These are phyloP conservation scores for Dascillus cervinus DNA, from an alignment of 2,888 invertebrate species.

Conservation along the genomic window DNA sequence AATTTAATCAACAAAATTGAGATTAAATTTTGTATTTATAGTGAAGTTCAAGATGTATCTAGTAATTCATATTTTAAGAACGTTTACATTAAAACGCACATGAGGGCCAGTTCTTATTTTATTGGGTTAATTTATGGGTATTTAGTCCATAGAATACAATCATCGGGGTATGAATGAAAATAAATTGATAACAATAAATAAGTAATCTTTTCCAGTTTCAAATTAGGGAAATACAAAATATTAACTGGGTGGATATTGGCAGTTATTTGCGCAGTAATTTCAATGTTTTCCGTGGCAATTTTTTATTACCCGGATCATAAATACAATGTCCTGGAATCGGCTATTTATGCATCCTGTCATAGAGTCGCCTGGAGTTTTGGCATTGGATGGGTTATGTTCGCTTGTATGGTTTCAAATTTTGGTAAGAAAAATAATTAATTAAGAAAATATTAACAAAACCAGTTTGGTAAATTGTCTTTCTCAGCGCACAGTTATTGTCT, in stretches of 20 bases:
- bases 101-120: constrained; percentile 63
- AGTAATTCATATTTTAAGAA: constrained; percentile 56
- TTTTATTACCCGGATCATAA: constrained; percentile 58
- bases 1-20: constrained; percentile 16
- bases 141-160: constrained; percentile 55
- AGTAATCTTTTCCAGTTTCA: constrained; percentile 27
- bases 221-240: constrained; percentile 29
- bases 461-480: background rate
- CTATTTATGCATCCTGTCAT: constrained; percentile 58
- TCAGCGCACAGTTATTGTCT: background rate
- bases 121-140: constrained; percentile 61
- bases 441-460: background rate
- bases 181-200: no score
- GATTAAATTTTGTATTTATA: constrained; percentile 35
- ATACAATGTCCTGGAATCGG: constrained; percentile 52
- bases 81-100: constrained; percentile 66
- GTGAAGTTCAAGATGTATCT: constrained; percentile 58
- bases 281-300: constrained; percentile 54
- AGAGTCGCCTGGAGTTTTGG: constrained; percentile 61
- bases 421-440: constrained; percentile 42
- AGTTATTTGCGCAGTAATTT: constrained; percentile 43
- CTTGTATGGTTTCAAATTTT: constrained; percentile 59
- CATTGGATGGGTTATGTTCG: constrained; percentile 59
- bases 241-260: constrained; percentile 30
- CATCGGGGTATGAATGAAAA: constrained; percentile 49